Evolutionary conservation across 2,113 vertebrate species (phyloP), one percentile per base, ranked within the genome.

Genomic region (Barnardius zonarius): DNA sequence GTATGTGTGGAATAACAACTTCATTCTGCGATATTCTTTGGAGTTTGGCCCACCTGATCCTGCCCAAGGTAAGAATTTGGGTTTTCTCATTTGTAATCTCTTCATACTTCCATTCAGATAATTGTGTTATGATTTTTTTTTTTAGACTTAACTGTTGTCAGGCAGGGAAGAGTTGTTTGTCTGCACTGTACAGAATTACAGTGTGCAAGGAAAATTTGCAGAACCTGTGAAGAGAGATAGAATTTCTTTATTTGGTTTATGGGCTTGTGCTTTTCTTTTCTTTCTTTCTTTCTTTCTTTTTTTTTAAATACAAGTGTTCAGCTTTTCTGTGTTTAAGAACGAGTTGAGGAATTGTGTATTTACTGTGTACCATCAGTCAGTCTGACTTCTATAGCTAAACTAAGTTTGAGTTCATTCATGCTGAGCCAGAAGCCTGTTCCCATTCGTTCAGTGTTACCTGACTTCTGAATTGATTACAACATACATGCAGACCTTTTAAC

Each of bases 1-100:
- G 8, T 99, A 99, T 13, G 99, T 99, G 79, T 99, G 99, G 99
- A 99, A 99, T 98, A 99, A 99, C 98, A 99, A 99, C 98, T 99
- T 99, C 98, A 99, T 99, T 96, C 98, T 99, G 96, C 98, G 99
- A 86, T 99, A 99, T 81, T 99, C 99, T 92, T 98, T 99, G 97
- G 99, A 99, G 94, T 99, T 99, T 73, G 99, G 99, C 92, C 99
- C 99, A 44, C 99, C 99, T 39, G 99, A 99, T 97, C 98, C 99
- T 95, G 99, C 98, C 93, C 99, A 99, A 98, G 99, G 99, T 99
- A 99, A 98, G 98, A 77, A 28, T 49, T 91, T 28, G 39, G 0
- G 2, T 70, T 93, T 73, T 84, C 51, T 68, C 8, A 6, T 83
- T 74, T 78, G 76, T 63, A 17, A 25, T 74, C 35, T 62, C 30